A percentile compares a stretch with the other conserved stretches of the same genome.
phyloP scores from a whole-genome alignment of 53 echinoderm and acorn worm genomes.

The Pentamera pediparva region DNA sequence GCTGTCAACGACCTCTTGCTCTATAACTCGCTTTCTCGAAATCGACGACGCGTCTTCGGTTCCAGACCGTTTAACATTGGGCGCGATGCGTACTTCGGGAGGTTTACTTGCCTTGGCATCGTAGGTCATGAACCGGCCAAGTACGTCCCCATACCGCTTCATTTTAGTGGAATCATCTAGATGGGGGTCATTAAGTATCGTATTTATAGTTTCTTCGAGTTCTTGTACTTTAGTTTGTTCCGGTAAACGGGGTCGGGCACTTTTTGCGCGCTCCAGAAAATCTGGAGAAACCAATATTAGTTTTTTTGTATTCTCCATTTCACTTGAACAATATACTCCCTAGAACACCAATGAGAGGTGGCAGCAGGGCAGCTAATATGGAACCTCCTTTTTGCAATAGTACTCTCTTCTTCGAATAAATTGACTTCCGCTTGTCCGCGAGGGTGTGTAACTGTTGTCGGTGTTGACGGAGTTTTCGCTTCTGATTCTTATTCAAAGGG shows the following conservation, averaged over 20 bases:
- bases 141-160: not conserved
- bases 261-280: not conserved
- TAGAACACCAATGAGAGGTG: constrained; percentile 31
- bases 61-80: not conserved
- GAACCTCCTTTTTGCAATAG: constrained; percentile 14
- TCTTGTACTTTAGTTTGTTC: constrained; percentile 1
- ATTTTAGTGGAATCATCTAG: constrained; percentile 18
- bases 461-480: constrained; percentile 31
- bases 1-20: constrained; percentile 4
- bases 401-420: constrained; percentile 38
- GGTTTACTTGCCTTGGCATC: not conserved
- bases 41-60: not conserved
- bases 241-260: not conserved
- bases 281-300: constrained; percentile 8
- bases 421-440: constrained; percentile 16
- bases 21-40: not conserved
- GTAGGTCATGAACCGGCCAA: constrained; percentile 5
- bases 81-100: too few relatives aligned
- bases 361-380: not conserved
- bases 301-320: constrained; percentile 9
- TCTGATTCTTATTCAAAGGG: constrained; percentile 42
- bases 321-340: not conserved
- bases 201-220: not conserved
- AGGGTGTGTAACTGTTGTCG: constrained; percentile 43
- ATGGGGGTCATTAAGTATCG: not conserved